These are phyloP conservation scores for Ariolimax columbianus DNA, from an alignment of 2,888 invertebrate species.

Conservation along the genomic window DNA sequence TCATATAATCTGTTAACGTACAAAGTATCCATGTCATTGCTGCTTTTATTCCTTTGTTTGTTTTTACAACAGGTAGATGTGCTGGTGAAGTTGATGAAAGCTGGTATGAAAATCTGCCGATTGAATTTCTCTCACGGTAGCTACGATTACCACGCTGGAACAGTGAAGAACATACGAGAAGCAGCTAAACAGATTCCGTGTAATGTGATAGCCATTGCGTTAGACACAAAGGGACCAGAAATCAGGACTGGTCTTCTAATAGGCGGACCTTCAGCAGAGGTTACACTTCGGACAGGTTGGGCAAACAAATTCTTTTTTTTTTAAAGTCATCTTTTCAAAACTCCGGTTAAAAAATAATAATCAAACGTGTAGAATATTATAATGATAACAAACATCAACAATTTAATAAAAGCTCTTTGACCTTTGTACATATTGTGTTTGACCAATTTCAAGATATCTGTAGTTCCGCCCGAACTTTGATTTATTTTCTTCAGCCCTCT, in stretches of 20 bases:
- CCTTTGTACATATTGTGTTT: too few species aligned
- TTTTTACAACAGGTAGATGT: slow-evolving; percentile 79
- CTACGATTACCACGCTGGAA: slow-evolving; percentile 87
- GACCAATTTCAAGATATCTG: too few species aligned
- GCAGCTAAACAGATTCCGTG: slow-evolving; percentile 85
- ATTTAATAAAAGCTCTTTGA: too few species aligned
- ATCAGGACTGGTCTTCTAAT: slow-evolving; percentile 97
- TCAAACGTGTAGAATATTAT: too few species aligned
- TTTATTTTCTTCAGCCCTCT: too few species aligned
- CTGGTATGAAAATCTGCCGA: slow-evolving; percentile 97
- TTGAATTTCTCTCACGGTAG: slow-evolving; percentile 97
- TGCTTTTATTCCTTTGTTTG: background rate
- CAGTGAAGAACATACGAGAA: slow-evolving; percentile 91
- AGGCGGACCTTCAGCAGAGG: slow-evolving; percentile 93
- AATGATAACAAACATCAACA: too few species aligned
- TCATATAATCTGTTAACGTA: too few species aligned
- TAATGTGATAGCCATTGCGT: slow-evolving; percentile 92
- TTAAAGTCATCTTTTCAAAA: too few species aligned
- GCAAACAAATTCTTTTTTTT: too few species aligned
- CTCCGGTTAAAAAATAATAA: too few species aligned
- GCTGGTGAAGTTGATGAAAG: slow-evolving; percentile 95
- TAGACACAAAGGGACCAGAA: slow-evolving; percentile 99
- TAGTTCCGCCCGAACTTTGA: too few species aligned
- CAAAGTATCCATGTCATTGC: too few species aligned
- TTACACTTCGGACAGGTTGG: slow-evolving; percentile 84